Base-by-base conservation (phyloP, 2,113 vertebrate species). In the Pterocles burchelli region DNA sequence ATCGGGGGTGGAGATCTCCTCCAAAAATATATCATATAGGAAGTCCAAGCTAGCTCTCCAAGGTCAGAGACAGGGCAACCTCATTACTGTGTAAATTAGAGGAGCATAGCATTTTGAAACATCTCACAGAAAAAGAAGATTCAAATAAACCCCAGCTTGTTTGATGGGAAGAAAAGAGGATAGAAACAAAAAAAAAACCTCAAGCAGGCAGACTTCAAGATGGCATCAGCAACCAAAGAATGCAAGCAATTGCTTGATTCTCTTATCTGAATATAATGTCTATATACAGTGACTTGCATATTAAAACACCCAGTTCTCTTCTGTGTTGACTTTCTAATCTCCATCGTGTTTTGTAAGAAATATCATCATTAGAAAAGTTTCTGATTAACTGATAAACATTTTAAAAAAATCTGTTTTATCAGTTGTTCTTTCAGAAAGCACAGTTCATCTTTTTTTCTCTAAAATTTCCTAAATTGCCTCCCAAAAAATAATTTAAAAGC, bases 51-150 rank as follows among this genome's bases (percentile, higher is more conserved):
- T 88, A 90, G 45, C 19, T 90, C 65, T 84, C 41, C 49, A 89
- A 94, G 82, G 90, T 94, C 92, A 96, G 88, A 92, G 82, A 74
- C 73, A 84, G 92, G 92, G 85, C 92, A 95, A 86, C n/a, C 68
- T 93, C 79, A 96, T 92, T 96, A 80, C 72, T 75, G 68, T 62
- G 71, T 71, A 92, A 91, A 96, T 77, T 83, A 91, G 71, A 95
- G 33, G 18, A 88, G 34, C 57, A 83, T 1, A 81, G 48, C 46
- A 84, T 88, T 90, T 84, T 84, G 68, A 80, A 93, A 52, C 17
- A 90, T 74, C 68, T 74, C 75, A 41, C 34, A 71, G 75, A 62
- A 89, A 78, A 87, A 58, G n/a, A 41, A 41, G 26, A 80, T 66
- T 85, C 34, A 71, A 83, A 88, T 83, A 89, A 88, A 52, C 24